Evolutionary conservation across 2,797 vertebrate genomes (phyloP).

Genomic region (Crocodylus rhombifer): DNA sequence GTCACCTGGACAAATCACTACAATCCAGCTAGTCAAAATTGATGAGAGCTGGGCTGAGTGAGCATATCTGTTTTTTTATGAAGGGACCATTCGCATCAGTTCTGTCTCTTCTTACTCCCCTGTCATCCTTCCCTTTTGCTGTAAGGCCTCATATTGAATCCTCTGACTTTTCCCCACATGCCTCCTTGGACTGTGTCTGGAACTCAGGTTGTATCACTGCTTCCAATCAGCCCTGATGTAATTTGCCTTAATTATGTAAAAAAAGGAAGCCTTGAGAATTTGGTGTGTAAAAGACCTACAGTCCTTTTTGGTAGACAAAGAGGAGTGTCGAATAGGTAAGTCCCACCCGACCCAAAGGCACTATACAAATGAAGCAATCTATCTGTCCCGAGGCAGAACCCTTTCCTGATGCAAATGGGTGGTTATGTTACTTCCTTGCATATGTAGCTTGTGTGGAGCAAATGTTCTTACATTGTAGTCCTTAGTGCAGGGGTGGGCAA

Average conservation of each 20-base stretch:
- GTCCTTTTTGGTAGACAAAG: background rate
- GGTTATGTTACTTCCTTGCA: background rate
- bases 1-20: background rate
- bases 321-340: background rate
- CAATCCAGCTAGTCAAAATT: background rate
- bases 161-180: background rate
- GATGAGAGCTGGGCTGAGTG: background rate
- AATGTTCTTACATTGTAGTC: too few species aligned
- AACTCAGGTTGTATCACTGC: too few species aligned
- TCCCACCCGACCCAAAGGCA: background rate
- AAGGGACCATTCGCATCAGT: background rate
- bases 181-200: too few species aligned
- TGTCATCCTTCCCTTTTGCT: too few species aligned
- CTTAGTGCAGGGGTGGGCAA: too few species aligned
- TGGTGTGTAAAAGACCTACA: background rate
- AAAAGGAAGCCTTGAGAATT: background rate
- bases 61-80: background rate
- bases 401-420: background rate
- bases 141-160: background rate
- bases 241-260: conserved; percentile 31
- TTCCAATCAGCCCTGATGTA: conserved; percentile 7
- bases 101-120: too few species aligned
- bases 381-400: background rate
- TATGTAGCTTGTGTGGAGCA: too few species aligned
- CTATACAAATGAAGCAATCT: background rate